Evolutionary conservation across 2,797 vertebrate species (phyloP), one percentile per base, ranked within the genome.

Genomic region (Poeciliopsis gracilis): DNA sequence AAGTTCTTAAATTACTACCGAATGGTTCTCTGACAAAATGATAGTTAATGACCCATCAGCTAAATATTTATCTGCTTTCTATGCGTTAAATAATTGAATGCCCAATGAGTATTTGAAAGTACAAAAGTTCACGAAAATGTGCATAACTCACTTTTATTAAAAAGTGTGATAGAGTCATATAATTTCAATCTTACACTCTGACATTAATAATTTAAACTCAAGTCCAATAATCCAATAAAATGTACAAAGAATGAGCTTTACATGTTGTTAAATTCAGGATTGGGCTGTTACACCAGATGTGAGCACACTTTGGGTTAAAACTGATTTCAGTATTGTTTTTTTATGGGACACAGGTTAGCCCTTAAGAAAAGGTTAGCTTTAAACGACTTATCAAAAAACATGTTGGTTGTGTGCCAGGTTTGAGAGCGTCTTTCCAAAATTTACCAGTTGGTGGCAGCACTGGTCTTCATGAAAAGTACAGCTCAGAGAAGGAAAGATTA

Each of bases 381-480:
- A 77, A 82, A 30, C 71, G 9, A 78, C 79, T 63, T 49, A 47
- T 74, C 30, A 53, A 77, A 82, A 73, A 47, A 73, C 20, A 57
- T 69, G 20, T 71, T 28, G 15, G 46, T 82, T 77, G 76, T 41
- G 78, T 57, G 0, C 13, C 25, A 25, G 70, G 73, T 71, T 81
- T 74, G 73, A 41, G 36, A 46, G 45, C 81, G 83, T 82, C 63
- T 87, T 80, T 82, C n/a, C 76, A 84, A 75, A 0, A 85, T 86
- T 84, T 36, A 84, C 92, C 95, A 93, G 88, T 4, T 87, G 94
- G 88, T 92, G 95, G 92, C 93, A 91, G 91, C 90, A 95, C 70
- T 87, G 88, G 43, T 82, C 87, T 82, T 91, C 71, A 36, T 20
- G 2, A 13, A 57, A 69, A n/a, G 49, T 5, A 0, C 55, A 61